These are phyloP conservation scores for Pogona vitticeps DNA, from an alignment of 2,113 vertebrate species.

Conservation along the genomic window DNA sequence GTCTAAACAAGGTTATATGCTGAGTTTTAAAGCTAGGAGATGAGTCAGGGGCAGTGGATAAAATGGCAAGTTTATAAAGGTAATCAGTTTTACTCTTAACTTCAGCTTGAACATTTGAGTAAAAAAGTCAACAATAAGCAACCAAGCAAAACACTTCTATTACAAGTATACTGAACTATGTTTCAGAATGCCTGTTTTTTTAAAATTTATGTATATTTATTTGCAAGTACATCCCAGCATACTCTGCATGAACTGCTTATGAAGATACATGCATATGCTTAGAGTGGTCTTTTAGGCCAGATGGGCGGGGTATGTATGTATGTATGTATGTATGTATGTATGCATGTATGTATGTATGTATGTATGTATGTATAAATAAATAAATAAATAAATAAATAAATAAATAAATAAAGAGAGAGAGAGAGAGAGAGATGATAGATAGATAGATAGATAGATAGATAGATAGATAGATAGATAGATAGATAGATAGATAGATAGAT, in stretches of 20 bases:
- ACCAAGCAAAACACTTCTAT: not conserved
- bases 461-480: too few relatives aligned
- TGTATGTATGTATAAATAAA: too few relatives aligned
- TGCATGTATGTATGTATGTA: too few relatives aligned
- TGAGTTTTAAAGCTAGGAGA: not conserved
- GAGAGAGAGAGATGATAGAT: too few relatives aligned
- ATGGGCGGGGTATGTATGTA: too few relatives aligned
- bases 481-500: too few relatives aligned
- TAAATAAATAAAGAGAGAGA: too few relatives aligned
- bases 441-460: too few relatives aligned
- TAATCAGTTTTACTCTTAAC: not conserved
- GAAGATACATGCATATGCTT: not conserved
- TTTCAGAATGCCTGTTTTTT: not conserved
- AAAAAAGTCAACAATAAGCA: not conserved
- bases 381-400: too few relatives aligned
- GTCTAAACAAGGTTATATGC: rapidly evolving
- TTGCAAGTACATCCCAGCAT: not conserved
- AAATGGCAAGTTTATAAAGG: not conserved
- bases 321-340: too few relatives aligned
- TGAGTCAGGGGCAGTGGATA: not conserved
- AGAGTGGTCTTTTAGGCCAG: too few relatives aligned
- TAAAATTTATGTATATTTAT: not conserved
- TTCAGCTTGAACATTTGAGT: not conserved
- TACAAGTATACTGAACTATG: not conserved
- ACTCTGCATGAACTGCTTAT: not conserved